These are phyloP conservation scores for Nettapus auritus DNA, from an alignment of 2,113 vertebrate genomes.

Conservation along the genomic window DNA sequence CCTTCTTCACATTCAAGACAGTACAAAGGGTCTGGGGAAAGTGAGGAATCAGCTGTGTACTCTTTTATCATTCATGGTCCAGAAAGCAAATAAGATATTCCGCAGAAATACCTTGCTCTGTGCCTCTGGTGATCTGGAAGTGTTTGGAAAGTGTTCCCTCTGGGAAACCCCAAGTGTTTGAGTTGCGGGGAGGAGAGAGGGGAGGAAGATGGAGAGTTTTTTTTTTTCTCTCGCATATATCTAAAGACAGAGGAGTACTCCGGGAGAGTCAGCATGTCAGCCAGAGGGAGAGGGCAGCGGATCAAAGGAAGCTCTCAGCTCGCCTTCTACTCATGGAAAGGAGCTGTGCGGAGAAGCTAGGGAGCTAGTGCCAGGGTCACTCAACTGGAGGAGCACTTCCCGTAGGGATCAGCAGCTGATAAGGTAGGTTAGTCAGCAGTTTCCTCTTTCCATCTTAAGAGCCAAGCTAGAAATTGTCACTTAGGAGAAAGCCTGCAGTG, in stretches of 20 bases:
- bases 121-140: slow-evolving; percentile 17
- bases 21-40: slow-evolving; percentile 17
- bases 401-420: slow-evolving; percentile 78
- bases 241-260: slow-evolving; percentile 81
- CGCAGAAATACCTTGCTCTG: slow-evolving; percentile 21
- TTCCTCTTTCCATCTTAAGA: slow-evolving; percentile 41
- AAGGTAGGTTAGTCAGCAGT: slow-evolving; percentile 83
- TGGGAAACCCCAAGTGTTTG: slow-evolving; percentile 14
- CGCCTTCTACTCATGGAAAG: slow-evolving; percentile 77
- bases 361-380: slow-evolving; percentile 84
- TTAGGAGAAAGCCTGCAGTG: slow-evolving; percentile 27
- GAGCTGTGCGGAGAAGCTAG: slow-evolving; percentile 81
- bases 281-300: slow-evolving; percentile 80
- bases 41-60: slow-evolving; percentile 16
- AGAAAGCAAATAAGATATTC: slow-evolving; percentile 13
- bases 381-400: slow-evolving; percentile 81
- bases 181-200: slow-evolving; percentile 45
- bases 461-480: background rate
- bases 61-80: background rate
- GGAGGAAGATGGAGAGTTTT: slow-evolving; percentile 61
- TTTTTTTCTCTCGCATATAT: slow-evolving; percentile 64
- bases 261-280: slow-evolving; percentile 81
- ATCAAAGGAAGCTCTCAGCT: slow-evolving; percentile 79
- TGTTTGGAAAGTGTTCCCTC: slow-evolving; percentile 17
- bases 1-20: background rate